Percentiles rank a stretch among this genome's conserved stretches.
Evolutionary conservation across 2,888 invertebrate species (phyloP).

Genomic region (Dryobota labecula): DNA sequence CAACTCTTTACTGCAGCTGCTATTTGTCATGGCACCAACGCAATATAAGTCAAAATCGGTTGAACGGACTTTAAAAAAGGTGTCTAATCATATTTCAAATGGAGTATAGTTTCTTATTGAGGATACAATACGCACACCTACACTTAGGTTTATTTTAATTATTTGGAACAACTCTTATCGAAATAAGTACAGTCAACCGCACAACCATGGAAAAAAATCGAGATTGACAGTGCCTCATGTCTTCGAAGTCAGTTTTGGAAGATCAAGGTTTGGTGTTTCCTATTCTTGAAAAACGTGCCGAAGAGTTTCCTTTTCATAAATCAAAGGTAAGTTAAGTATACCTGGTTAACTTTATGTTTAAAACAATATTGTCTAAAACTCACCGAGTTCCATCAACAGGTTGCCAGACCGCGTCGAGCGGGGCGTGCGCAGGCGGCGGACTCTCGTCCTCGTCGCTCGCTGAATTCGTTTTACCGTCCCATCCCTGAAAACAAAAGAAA

Average conservation of each 20-base stretch:
- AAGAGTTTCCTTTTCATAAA: neutral
- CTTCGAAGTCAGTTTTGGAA: too few relatives aligned
- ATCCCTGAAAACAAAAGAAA: slow-evolving; percentile 74
- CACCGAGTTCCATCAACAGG: slow-evolving; percentile 93
- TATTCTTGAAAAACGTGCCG: neutral
- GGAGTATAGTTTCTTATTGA: slow-evolving; percentile 2
- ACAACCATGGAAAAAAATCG: neutral
- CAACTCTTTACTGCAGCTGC: too few relatives aligned
- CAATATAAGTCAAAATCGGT: too few relatives aligned
- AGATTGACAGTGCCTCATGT: neutral
- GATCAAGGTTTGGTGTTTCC: too few relatives aligned
- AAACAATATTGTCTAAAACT: slow-evolving; percentile 54
- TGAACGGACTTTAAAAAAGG: too few relatives aligned
- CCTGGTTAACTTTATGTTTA: too few relatives aligned
- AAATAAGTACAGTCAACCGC: neutral
- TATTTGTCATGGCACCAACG: too few relatives aligned
- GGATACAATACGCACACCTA: neutral
- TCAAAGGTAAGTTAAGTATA: neutral
- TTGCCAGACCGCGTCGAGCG: slow-evolving; percentile 95
- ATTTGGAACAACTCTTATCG: neutral
- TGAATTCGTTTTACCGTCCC: slow-evolving; percentile 82
- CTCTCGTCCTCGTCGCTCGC: slow-evolving; percentile 79
- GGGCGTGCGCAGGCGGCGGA: slow-evolving; percentile 92
- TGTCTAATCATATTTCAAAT: too few relatives aligned
- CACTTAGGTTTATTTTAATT: neutral